phyloP scores from a whole-genome alignment of 2,113 vertebrate genomes.

The Tachuris rubrigastra region DNA sequence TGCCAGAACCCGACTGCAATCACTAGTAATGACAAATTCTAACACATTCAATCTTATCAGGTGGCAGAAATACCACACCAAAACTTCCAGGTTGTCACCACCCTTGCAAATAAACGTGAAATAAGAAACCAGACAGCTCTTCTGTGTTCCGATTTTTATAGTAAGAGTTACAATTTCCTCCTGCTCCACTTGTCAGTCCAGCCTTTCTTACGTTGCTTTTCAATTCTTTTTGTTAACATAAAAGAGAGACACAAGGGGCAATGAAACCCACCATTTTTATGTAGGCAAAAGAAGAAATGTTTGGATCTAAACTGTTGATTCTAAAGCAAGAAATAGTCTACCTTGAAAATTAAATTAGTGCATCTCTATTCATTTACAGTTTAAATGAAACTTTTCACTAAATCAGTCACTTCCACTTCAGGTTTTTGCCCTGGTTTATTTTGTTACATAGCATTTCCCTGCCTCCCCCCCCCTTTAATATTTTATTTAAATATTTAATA shows the following conservation, averaged over 20 bases:
- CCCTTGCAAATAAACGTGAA: background rate
- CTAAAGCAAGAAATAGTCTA: background rate
- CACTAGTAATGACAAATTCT: background rate
- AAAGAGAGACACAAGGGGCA: background rate
- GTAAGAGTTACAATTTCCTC: background rate
- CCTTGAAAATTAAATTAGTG: background rate
- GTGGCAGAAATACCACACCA: background rate
- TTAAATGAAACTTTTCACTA: background rate
- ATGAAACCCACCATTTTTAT: background rate
- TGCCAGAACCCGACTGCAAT: background rate
- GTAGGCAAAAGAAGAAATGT: background rate
- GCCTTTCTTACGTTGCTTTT: background rate
- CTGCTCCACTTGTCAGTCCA: background rate
- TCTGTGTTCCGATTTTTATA: background rate
- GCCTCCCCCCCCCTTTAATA: background rate
- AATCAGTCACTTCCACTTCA: background rate
- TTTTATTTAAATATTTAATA: background rate
- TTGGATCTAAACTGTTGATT: background rate
- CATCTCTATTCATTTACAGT: background rate
- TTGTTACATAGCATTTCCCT: background rate
- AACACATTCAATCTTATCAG: background rate
- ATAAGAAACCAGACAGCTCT: background rate
- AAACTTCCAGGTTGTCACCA: background rate
- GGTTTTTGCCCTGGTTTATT: background rate
- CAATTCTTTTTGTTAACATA: background rate